phyloP scores from a whole-genome alignment of 1,140 invertebrate species.

The Drosophila prosaltans region DNA sequence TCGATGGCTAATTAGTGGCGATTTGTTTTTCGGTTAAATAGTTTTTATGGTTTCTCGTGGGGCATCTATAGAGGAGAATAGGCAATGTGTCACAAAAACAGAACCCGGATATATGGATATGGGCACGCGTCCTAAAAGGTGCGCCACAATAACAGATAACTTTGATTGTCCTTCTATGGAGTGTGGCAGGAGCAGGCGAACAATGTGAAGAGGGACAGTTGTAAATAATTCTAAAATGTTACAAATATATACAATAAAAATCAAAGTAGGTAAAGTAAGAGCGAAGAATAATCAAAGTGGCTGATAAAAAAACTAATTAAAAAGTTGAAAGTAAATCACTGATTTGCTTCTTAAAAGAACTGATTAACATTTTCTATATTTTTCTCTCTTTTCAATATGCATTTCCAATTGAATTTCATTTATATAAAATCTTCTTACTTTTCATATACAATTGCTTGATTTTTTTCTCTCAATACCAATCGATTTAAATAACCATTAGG shows the following conservation, averaged over 20 bases:
- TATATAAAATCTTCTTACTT: not conserved
- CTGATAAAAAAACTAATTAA: too few species aligned
- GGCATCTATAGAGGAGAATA: slow-evolving; percentile 8
- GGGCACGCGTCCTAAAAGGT: slow-evolving; percentile 59
- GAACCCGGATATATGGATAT: slow-evolving; percentile 7
- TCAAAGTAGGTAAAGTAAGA: too few species aligned
- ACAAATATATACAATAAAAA: too few species aligned
- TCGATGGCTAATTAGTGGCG: slow-evolving; percentile 63
- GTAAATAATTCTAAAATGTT: too few species aligned
- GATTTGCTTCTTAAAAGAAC: too few species aligned
- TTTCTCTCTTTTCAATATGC: too few species aligned
- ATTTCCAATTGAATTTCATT: not conserved
- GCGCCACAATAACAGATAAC: slow-evolving; percentile 16
- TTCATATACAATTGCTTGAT: not conserved
- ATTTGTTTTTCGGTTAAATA: slow-evolving; percentile 56
- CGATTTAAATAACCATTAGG: slow-evolving; percentile 48
- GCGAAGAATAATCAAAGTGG: too few species aligned
- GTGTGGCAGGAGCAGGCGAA: slow-evolving; percentile 19
- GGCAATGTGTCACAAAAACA: not conserved
- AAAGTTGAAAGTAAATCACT: too few species aligned
- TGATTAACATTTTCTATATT: too few species aligned
- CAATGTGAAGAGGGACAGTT: not conserved
- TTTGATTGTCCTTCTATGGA: slow-evolving; percentile 17
- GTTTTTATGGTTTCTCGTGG: slow-evolving; percentile 53
- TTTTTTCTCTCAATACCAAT: slow-evolving; percentile 12